Evolutionary conservation across 2,888 invertebrate species (phyloP), one percentile per base, ranked within the genome.

Genomic region (Lottia gigantea): DNA sequence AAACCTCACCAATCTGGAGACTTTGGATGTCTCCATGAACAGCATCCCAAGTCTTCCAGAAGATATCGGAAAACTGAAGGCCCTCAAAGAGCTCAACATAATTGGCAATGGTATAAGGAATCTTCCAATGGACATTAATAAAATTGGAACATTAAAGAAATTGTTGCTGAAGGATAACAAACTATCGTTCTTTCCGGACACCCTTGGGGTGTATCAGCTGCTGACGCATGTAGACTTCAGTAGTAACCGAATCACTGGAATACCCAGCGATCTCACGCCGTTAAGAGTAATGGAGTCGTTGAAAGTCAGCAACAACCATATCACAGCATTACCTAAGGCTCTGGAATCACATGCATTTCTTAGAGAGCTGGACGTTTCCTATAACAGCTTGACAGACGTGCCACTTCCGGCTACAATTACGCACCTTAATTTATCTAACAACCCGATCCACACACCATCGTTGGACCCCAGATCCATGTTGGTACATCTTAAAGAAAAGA

Each of bases 201-300:
- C 79, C 40, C 79, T 87, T 15, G 86, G 85, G 3, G 82, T 83
- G 64, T 78, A 82, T 46, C 84, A 86, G 71, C 76, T 88, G 40
- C 72, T 83, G 45, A 76, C 76, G 46, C 74, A 79, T 14, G 72
- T 85, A 4, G 81, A 82, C 71, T 73, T 84, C n/a, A 76, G 76
- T 46, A 74, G 78, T 65, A 84, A 84, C 66, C 71, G 79, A 31
- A 76, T 83, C 47, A 73, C 78, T 40, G 81, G 79, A 14, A 73
- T 83, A 64, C 83, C 82, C 19, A 79, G 80, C 62, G 81, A 83
- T 16, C 71, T 83, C 71, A 80, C 80, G 49, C 75, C 78, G n/a
- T 65, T 82, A 31, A 66, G 81, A 49, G 80, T 80, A 19, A 67
- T 83, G n/a, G 83, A 83, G 66, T 68, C 68, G 19, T 68, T 81